Evolutionary conservation across 1,140 invertebrate genomes (phyloP), one percentile per base, ranked within the genome.

Genomic region (Macrosteles quadrilineatus): DNA sequence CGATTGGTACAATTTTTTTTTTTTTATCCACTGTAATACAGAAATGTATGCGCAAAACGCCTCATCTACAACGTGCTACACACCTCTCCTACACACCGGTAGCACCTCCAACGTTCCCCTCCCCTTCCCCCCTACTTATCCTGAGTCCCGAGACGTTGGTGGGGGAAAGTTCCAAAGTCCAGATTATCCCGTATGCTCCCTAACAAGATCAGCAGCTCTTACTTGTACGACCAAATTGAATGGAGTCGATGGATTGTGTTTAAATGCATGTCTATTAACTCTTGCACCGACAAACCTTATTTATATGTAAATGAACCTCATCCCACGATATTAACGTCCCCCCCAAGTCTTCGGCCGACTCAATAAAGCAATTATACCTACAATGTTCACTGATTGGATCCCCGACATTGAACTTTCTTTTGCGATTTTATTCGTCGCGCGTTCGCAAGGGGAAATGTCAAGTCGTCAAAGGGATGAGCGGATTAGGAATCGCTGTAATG

Each of bases 251-350:
- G 55, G 55, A 59, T 59, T 59, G 55, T 59, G 55, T 59, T 59
- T 59, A 59, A 59, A 59, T 59, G 55, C 55, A 59, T 59, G 55
- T 59, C 55, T 59, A 59, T 59, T 59, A 59, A 59, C 55, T 59
- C 55, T 59, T 59, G 55, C 55, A 59, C 55, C 55, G 55, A 59
- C 55, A 59, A 59, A 59, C 55, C 55, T 59, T 59, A 59, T 59
- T 59, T 59, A 59, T 59, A 59, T 59, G 55, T 59, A 59, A 59
- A 59, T 59, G 55, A 59, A 59, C 55, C 21, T n/a, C 55, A 59
- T 29, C 55, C 23, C 55, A 11, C 17, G 55, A 59, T 59, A 59
- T 59, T 59, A 59, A 25, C 55, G 55, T 27, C 23, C 55, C 47
- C 27, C 55, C 55, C 55, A 23, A 27, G 55, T 59, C 55, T 59